Conservation (phyloP, 2,797 vertebrate genomes). For the Prionace glauca region DNA sequence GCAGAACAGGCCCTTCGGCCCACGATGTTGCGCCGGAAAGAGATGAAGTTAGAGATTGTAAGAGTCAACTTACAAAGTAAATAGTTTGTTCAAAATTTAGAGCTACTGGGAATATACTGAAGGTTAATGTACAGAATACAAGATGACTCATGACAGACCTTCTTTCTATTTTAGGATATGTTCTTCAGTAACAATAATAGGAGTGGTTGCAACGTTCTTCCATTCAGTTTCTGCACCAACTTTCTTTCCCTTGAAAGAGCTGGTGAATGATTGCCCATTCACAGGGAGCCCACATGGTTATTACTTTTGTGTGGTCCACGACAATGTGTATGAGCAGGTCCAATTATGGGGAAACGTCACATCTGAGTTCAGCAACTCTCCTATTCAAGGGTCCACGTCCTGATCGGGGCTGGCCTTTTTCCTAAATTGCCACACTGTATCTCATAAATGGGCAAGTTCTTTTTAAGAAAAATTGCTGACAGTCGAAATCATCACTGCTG, state of each 20-base stretch:
- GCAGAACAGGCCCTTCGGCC: too few relatives aligned
- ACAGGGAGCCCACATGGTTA: not conserved
- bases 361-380: not conserved
- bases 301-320: not conserved
- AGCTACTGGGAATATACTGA: not conserved
- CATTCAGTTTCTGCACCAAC: not conserved
- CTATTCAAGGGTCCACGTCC: not conserved
- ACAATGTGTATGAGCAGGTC: not conserved
- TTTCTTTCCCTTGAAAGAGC: not conserved
- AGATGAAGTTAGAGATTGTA: too few relatives aligned
- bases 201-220: not conserved
- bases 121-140: not conserved
- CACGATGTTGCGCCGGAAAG: too few relatives aligned
- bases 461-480: not conserved
- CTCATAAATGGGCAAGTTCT: not conserved
- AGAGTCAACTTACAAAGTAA: not conserved
- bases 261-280: not conserved
- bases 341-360: not conserved
- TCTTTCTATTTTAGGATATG: not conserved
- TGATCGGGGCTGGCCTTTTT: not conserved
- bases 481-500: not conserved
- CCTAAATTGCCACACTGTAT: not conserved
- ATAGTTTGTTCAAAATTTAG: not conserved
- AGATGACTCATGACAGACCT: not conserved
- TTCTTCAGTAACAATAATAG: not conserved